Evolutionary conservation across 2,113 vertebrate genomes (phyloP).

Genomic region (Sapayoa aenigma): DNA sequence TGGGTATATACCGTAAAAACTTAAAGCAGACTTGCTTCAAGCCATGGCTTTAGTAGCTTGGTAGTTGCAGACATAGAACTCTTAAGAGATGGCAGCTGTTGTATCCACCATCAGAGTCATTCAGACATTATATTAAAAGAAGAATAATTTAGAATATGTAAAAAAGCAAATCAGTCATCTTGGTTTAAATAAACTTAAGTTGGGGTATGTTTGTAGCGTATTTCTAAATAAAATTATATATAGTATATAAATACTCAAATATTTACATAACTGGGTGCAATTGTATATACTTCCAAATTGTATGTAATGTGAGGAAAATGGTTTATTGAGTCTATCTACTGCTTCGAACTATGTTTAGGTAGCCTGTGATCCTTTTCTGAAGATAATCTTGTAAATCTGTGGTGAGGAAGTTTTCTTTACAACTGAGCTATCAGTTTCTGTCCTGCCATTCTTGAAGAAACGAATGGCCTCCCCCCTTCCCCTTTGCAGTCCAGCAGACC

Average conservation of each 20-base stretch:
- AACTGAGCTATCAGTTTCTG: neutral
- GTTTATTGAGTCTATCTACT: neutral
- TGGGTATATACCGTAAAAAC: neutral
- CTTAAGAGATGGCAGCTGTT: neutral
- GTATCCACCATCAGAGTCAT: neutral
- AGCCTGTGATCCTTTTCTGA: neutral
- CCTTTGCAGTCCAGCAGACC: neutral
- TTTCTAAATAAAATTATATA: neutral
- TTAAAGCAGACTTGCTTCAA: neutral
- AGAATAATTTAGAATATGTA: neutral
- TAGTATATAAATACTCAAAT: neutral
- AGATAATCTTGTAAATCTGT: neutral
- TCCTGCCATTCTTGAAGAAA: neutral
- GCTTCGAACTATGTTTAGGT: neutral
- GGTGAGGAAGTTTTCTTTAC: neutral
- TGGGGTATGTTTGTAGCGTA: neutral
- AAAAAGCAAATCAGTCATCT: neutral
- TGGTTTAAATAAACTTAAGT: neutral
- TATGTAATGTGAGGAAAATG: neutral
- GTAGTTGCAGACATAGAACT: neutral
- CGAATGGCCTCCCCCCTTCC: neutral
- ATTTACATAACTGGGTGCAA: neutral
- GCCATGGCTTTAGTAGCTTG: neutral
- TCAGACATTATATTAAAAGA: neutral
- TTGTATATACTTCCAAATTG: neutral